Evolutionary conservation across 2,797 vertebrate species (phyloP).

Genomic region (Tauraco hartlaubi): DNA sequence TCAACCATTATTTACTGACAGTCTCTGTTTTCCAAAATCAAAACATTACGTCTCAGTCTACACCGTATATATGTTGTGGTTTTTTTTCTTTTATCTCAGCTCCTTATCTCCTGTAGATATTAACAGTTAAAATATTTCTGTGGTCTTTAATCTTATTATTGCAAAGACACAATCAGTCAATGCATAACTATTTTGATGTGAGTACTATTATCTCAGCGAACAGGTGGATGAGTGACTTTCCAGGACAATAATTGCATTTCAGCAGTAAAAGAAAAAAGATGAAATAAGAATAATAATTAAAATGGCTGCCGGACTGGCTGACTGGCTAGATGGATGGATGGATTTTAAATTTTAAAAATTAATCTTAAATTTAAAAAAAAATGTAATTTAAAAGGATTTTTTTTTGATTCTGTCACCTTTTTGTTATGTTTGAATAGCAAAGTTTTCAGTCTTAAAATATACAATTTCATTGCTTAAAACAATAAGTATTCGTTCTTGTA

Average conservation of each 20-base stretch:
- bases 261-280: not conserved
- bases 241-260: not conserved
- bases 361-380: not conserved
- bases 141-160: not conserved
- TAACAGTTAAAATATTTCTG: not conserved
- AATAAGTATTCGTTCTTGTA: not conserved
- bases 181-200: not conserved
- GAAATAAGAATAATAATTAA: not conserved
- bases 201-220: not conserved
- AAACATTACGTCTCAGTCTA: not conserved
- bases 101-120: not conserved
- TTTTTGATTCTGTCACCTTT: not conserved
- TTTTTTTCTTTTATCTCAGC: not conserved
- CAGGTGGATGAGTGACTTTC: not conserved
- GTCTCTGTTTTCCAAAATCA: not conserved
- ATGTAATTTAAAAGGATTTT: not conserved
- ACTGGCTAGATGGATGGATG: not conserved
- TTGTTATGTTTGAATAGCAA: not conserved
- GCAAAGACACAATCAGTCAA: not conserved
- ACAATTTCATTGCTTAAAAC: not conserved
- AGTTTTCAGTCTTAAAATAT: not conserved
- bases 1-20: not conserved
- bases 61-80: not conserved
- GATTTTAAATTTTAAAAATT: not conserved
- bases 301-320: rapidly evolving